phyloP scores from a whole-genome alignment of 2,797 vertebrate species.

The Leuciscus waleckii region DNA sequence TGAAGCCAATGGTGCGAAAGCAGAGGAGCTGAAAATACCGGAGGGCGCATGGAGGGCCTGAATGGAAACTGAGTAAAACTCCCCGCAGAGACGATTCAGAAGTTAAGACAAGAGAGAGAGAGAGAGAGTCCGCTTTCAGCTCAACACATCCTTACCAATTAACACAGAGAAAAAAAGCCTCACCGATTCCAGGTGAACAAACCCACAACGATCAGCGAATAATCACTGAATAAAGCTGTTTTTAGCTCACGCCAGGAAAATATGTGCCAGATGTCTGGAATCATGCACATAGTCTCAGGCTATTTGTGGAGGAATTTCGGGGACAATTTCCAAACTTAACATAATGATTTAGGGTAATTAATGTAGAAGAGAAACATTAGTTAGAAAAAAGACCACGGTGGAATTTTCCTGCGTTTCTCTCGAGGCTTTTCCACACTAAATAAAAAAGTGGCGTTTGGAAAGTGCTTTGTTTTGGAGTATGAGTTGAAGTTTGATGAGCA shows the following conservation, averaged over 20 bases:
- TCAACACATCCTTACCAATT: slow-evolving; percentile 20
- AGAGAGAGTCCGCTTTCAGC: slow-evolving; percentile 11
- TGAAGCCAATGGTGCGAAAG: slow-evolving; percentile 70
- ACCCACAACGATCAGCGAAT: background rate
- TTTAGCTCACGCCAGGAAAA: background rate
- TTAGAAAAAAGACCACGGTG: background rate
- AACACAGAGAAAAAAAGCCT: slow-evolving; percentile 3
- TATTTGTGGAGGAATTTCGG: slow-evolving; percentile 23
- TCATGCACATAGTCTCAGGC: background rate
- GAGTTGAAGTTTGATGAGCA: slow-evolving; percentile 8
- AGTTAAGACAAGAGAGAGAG: slow-evolving; percentile 62
- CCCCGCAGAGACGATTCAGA: slow-evolving; percentile 71
- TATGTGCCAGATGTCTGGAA: slow-evolving; percentile 15
- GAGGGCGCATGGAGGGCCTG: slow-evolving; percentile 40
- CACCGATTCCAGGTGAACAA: slow-evolving; percentile 30
- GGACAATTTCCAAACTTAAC: slow-evolving; percentile 6
- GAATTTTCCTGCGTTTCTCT: background rate
- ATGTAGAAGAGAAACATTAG: background rate
- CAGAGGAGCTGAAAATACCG: background rate
- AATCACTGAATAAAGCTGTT: background rate
- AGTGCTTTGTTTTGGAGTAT: background rate
- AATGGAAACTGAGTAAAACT: slow-evolving; percentile 66
- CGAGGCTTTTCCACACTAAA: background rate
- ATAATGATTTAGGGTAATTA: background rate
- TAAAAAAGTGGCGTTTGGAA: background rate